Evolutionary conservation across 2,113 vertebrate genomes (phyloP).

Genomic region (Megatriorchis doriae): DNA sequence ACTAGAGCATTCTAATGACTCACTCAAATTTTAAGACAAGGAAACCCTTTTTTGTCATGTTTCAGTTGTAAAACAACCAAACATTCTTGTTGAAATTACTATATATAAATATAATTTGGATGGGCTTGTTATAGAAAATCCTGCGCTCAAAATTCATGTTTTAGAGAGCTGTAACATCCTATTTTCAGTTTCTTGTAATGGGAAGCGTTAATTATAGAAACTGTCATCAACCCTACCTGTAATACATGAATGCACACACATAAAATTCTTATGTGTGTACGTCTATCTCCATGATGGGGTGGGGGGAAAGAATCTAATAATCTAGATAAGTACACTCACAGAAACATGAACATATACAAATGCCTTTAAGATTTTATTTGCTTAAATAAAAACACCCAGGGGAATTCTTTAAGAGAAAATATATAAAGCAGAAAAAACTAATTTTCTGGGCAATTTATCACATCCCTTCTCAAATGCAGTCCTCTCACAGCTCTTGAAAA

Average conservation of each 20-base stretch:
- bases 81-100: not conserved
- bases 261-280: not conserved
- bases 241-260: not conserved
- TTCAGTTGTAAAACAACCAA: not conserved
- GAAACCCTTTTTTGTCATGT: not conserved
- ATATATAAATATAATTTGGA: not conserved
- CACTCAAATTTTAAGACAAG: not conserved
- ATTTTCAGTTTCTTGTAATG: not conserved
- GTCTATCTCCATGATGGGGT: accelerated
- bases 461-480: not conserved
- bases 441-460: not conserved
- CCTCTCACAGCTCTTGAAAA: not conserved
- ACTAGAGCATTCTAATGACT: not conserved
- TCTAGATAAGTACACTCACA: not conserved
- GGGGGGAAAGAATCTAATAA: not conserved
- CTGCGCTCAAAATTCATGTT: not conserved
- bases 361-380: not conserved
- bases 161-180: not conserved
- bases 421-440: not conserved
- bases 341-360: not conserved
- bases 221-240: not conserved
- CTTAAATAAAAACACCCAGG: not conserved
- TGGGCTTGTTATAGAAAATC: not conserved
- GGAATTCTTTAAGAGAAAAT: not conserved
- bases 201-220: not conserved